These are phyloP conservation scores for Neotoma lepida DNA, from an alignment of 2,113 vertebrate species.

Conservation along the genomic window DNA sequence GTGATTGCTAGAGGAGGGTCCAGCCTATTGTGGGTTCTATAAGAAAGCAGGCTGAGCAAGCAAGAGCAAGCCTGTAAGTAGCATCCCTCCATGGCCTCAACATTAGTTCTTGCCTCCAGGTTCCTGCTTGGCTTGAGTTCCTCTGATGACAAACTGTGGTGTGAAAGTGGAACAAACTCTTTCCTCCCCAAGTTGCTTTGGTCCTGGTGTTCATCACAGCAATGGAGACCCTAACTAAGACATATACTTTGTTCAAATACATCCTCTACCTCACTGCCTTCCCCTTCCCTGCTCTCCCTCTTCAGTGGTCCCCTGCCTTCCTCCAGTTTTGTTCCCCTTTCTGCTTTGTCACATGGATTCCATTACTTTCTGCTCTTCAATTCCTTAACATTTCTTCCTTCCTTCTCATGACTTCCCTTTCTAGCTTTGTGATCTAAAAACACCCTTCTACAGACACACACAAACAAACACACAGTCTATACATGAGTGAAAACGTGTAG, in stretches of 20 bases:
- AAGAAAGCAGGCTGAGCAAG: no score
- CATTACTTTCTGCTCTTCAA: not conserved
- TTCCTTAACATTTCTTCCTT: not conserved
- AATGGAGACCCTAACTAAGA: not conserved
- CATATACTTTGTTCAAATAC: not conserved
- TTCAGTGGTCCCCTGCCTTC: not conserved
- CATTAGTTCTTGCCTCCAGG: no score
- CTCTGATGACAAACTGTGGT: not conserved
- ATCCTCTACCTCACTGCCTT: not conserved
- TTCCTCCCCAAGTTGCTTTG: not conserved
- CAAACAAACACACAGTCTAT: not conserved
- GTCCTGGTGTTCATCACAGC: not conserved
- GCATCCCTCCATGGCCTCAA: no score
- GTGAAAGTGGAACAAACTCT: not conserved
- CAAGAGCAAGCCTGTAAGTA: no score
- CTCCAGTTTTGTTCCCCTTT: not conserved
- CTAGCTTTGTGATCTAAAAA: not conserved
- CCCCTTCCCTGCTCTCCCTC: not conserved
- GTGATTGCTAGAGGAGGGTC: not conserved
- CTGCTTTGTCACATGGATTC: not conserved
- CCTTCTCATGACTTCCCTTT: not conserved
- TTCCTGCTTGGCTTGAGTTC: no score
- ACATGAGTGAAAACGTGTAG: not conserved
- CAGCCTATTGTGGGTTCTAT: no score
- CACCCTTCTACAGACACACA: not conserved